Percentiles rank a stretch among this genome's conserved stretches.
phyloP scores from a whole-genome alignment of 2,797 vertebrate genomes.

The Hemitrygon akajei region DNA sequence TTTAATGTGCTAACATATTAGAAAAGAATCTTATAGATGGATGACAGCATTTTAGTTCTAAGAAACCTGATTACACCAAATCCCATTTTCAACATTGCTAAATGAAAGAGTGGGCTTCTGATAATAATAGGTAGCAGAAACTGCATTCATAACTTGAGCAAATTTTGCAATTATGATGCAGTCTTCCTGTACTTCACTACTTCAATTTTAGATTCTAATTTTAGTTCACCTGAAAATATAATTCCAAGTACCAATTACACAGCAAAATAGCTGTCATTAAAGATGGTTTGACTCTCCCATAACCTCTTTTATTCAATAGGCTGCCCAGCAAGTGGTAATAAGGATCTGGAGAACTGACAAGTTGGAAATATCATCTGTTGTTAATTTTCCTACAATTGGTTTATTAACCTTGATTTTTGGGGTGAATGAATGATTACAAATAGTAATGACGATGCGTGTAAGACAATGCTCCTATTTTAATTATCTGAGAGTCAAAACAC shows the following conservation, averaged over 20 bases:
- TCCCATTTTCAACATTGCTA: neutral
- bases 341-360: slow-evolving; percentile 9
- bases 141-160: neutral
- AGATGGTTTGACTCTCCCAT: neutral
- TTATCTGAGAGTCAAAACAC: slow-evolving; percentile 12
- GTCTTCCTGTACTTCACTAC: neutral
- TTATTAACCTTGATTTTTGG: slow-evolving; percentile 16
- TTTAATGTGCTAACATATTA: slow-evolving; percentile 58
- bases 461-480: neutral
- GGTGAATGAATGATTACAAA: neutral
- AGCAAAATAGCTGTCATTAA: slow-evolving; percentile 18
- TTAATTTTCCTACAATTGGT: slow-evolving; percentile 10
- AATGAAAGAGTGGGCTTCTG: neutral
- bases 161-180: neutral
- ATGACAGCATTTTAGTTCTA: slow-evolving; percentile 23
- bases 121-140: neutral
- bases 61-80: slow-evolving; percentile 9
- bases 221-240: neutral
- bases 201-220: slow-evolving; percentile 12
- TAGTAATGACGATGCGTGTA: neutral
- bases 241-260: slow-evolving; percentile 31
- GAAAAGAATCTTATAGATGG: slow-evolving; percentile 10
- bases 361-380: slow-evolving; percentile 33
- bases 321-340: slow-evolving; percentile 21
- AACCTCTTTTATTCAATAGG: slow-evolving; percentile 14